These are phyloP conservation scores for Heliconius congener DNA, from an alignment of 1,140 invertebrate species.

Conservation along the genomic window DNA sequence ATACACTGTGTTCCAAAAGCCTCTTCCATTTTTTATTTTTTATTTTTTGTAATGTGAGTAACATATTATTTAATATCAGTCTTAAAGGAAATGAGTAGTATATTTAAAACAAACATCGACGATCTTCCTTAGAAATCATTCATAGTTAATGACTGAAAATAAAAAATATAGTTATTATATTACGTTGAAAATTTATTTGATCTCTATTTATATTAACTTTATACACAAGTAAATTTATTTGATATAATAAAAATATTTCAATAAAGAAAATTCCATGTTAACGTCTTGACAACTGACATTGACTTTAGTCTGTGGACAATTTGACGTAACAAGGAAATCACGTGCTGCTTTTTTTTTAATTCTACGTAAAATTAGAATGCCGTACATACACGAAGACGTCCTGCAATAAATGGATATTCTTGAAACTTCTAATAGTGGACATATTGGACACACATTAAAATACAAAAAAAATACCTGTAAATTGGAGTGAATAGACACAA, in stretches of 20 bases:
- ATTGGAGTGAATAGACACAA: no score
- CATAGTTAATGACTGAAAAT: neutral
- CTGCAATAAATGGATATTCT: no score
- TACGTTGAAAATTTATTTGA: neutral
- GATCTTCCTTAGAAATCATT: neutral
- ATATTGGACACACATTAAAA: no score
- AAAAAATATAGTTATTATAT: neutral
- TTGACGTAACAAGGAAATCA: neutral
- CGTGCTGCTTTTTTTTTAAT: neutral
- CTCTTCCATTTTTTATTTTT: conserved; percentile 59
- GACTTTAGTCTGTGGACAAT: neutral
- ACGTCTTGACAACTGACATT: neutral
- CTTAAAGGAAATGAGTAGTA: neutral
- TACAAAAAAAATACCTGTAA: no score
- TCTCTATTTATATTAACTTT: neutral
- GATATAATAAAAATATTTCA: neutral
- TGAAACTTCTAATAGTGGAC: no score
- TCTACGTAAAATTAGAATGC: no score
- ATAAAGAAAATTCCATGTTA: neutral
- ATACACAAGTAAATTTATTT: neutral
- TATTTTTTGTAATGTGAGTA: conserved; percentile 51
- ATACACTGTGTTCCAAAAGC: conserved; percentile 64
- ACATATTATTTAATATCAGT: conserved; percentile 39
- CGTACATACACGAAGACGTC: no score
- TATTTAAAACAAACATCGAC: neutral